Conservation (phyloP, 2,797 vertebrate species). For the Kryptopterus vitreolus region DNA sequence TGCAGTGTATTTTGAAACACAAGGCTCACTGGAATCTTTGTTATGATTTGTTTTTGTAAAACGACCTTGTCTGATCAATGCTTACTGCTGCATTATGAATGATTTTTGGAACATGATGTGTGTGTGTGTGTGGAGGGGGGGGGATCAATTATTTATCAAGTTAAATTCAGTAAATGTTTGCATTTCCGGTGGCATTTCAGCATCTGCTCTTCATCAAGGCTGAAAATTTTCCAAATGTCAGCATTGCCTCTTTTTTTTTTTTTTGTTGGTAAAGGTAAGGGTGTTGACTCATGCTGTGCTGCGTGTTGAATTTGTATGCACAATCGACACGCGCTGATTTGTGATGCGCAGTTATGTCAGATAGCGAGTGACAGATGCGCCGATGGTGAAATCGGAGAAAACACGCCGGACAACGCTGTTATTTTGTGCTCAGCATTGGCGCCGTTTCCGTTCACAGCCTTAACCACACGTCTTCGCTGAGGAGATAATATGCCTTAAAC, state of each 20-base stretch:
- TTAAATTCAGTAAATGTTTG: constrained; percentile 1
- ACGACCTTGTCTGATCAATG: not conserved
- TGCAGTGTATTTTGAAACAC: not conserved
- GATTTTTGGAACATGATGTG: not conserved
- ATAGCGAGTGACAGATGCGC: not conserved
- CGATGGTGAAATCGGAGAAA: not conserved
- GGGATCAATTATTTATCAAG: not conserved
- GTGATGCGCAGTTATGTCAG: not conserved
- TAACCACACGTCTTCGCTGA: not conserved
- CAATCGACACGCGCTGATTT: not conserved
- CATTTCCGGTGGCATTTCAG: constrained; percentile 24
- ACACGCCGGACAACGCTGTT: no score
- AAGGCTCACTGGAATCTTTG: not conserved
- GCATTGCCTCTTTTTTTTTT: not conserved
- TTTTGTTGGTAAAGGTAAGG: not conserved
- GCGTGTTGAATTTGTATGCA: not conserved
- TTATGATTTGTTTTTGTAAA: not conserved
- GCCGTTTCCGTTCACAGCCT: not conserved
- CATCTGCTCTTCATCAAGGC: constrained; percentile 24
- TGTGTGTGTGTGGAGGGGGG: not conserved
- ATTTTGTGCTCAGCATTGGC: not conserved
- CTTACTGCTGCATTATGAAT: not conserved
- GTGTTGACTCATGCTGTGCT: not conserved
- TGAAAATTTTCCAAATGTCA: constrained; percentile 24
- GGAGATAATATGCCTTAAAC: constrained; percentile 18